Evolutionary conservation across 2,888 invertebrate species (phyloP).

Genomic region (Drosophila aldrichi): DNA sequence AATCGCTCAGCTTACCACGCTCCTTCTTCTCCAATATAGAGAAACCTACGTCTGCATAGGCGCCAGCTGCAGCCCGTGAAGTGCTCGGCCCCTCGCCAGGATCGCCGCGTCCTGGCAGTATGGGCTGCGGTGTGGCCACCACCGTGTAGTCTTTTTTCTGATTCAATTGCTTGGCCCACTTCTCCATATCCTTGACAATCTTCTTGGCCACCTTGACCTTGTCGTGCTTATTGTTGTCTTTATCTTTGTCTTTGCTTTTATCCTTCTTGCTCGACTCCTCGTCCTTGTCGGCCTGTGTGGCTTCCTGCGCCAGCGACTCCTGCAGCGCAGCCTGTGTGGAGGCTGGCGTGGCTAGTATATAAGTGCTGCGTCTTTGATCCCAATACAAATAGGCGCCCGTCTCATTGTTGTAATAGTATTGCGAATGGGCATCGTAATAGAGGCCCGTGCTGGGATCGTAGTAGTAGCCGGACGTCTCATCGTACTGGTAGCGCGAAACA

Average conservation of each 20-base stretch:
- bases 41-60: conserved; percentile 96
- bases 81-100: conserved; percentile 62
- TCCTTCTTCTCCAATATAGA: conserved; percentile 94
- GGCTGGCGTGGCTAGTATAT: conserved; percentile 84
- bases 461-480: conserved; percentile 97
- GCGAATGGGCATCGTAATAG: conserved; percentile 98
- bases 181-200: conserved; percentile 94
- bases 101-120: conserved; percentile 67
- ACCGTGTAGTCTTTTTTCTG: conserved; percentile 93
- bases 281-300: conserved; percentile 43
- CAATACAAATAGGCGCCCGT: conserved; percentile 97
- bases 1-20: conserved; percentile 78
- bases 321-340: conserved; percentile 82
- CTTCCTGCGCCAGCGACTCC: conserved; percentile 69
- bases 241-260: conserved; percentile 89
- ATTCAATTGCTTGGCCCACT: conserved; percentile 98
- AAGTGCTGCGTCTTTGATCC: conserved; percentile 91
- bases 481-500: conserved; percentile 95
- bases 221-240: conserved; percentile 89
- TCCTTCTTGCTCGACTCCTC: conserved; percentile 83
- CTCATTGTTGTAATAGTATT: conserved; percentile 97
- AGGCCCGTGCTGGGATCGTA: conserved; percentile 96
- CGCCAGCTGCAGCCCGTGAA: conserved; percentile 81
- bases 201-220: conserved; percentile 99
- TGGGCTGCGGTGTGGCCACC: conserved; percentile 82